Evolutionary conservation across 2,888 invertebrate species (phyloP).

Genomic region (Drosophila birchii): DNA sequence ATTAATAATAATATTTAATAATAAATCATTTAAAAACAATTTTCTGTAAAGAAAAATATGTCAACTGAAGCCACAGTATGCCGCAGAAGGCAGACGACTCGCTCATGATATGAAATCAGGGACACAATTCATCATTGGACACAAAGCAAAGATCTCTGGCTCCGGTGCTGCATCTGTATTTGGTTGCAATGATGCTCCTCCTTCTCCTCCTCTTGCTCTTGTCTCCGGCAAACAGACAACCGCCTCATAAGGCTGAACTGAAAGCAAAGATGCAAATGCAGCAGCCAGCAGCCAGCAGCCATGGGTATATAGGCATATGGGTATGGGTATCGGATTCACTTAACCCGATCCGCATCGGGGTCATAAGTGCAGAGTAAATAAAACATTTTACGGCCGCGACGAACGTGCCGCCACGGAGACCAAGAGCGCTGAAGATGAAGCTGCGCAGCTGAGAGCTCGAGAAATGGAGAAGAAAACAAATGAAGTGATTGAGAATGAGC

Average conservation of each 20-base stretch:
- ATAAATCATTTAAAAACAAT: neutral
- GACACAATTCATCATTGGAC: slow-evolving; percentile 68
- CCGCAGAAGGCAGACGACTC: neutral
- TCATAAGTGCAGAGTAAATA: slow-evolving; percentile 80
- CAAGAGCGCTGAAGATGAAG: slow-evolving; percentile 20
- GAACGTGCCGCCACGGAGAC: slow-evolving; percentile 48
- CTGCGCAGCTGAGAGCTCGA: slow-evolving; percentile 19
- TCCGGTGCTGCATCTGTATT: slow-evolving; percentile 37
- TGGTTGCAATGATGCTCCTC: slow-evolving; percentile 55
- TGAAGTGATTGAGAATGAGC: slow-evolving; percentile 79
- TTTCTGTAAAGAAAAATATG: neutral
- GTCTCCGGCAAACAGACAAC: slow-evolving; percentile 30
- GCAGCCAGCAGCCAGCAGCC: slow-evolving; percentile 26
- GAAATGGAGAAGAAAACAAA: slow-evolving; percentile 56
- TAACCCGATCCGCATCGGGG: slow-evolving; percentile 77
- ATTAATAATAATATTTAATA: neutral
- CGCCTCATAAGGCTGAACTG: slow-evolving; percentile 56
- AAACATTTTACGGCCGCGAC: slow-evolving; percentile 68
- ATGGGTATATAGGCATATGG: slow-evolving; percentile 16
- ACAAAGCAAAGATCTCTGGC: slow-evolving; percentile 26
- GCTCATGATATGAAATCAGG: slow-evolving; percentile 54
- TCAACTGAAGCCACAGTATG: slow-evolving; percentile 6
- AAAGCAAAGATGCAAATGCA: slow-evolving; percentile 61
- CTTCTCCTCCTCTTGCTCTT: neutral
- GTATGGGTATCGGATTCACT: slow-evolving; percentile 74